These are phyloP conservation scores for Lingula anatina DNA, from an alignment of 2,888 invertebrate genomes.

Conservation along the genomic window DNA sequence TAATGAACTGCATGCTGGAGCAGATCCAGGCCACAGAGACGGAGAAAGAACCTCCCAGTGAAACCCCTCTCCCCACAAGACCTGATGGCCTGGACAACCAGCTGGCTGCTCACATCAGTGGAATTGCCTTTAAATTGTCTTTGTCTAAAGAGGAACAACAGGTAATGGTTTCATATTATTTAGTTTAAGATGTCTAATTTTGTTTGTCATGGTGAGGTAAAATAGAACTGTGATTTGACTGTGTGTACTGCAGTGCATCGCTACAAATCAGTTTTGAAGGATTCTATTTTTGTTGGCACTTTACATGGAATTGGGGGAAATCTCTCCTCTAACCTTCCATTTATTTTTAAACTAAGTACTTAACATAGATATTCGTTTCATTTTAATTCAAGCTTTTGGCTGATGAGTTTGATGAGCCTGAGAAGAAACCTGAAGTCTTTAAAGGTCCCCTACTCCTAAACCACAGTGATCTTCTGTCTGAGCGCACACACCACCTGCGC, in stretches of 20 bases:
- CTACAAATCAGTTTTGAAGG: too few species aligned
- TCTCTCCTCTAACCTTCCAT: too few species aligned
- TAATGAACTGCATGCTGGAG: constrained; percentile 49
- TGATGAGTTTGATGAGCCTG: constrained; percentile 28
- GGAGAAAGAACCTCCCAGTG: constrained; percentile 40
- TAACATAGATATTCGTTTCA: too few species aligned
- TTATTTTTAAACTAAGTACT: too few species aligned
- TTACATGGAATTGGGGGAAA: too few species aligned
- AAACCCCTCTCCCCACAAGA: constrained; percentile 27
- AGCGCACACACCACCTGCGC: constrained; percentile 36
- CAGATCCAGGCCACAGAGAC: constrained; percentile 46
- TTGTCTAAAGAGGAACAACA: constrained; percentile 39
- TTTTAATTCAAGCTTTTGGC: constrained; percentile 19
- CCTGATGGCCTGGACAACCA: constrained; percentile 37
- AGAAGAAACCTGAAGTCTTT: constrained; percentile 21
- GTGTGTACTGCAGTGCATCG: too few species aligned
- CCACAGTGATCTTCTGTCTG: constrained; percentile 33
- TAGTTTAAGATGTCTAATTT: too few species aligned
- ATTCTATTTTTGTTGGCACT: too few species aligned
- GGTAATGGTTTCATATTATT: constrained; percentile 21
- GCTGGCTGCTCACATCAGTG: constrained; percentile 35
- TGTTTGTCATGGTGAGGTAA: too few species aligned
- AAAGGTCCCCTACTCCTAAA: constrained; percentile 39
- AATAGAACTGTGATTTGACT: too few species aligned
- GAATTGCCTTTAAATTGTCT: constrained; percentile 40